Percentiles rank a stretch among this genome's conserved stretches.
Conservation (phyloP, 1,140 invertebrate species). For the Stratiolaelaps scimitus region DNA sequence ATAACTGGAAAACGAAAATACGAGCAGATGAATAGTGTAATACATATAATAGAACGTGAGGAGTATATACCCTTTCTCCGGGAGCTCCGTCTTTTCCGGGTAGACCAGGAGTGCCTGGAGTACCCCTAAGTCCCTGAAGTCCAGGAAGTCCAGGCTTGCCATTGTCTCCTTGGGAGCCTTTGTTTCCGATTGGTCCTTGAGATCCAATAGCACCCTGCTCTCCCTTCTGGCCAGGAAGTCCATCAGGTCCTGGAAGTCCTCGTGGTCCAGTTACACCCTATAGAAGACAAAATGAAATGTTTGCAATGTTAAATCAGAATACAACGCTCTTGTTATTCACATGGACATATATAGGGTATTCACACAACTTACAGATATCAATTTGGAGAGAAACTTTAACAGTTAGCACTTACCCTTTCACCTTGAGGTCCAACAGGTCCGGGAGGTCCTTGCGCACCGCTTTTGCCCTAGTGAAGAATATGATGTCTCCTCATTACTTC, state of each 20-base stretch:
- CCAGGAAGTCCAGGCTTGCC: slow-evolving; percentile 31
- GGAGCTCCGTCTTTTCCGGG: slow-evolving; percentile 61
- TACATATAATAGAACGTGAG: no score
- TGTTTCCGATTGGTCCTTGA: slow-evolving; percentile 29
- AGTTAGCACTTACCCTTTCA: background rate
- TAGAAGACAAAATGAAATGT: background rate
- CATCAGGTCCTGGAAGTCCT: slow-evolving; percentile 28
- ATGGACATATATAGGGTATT: no score
- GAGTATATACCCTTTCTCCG: slow-evolving; percentile 60
- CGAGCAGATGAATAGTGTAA: no score
- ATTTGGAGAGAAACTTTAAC: background rate
- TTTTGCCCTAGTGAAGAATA: background rate
- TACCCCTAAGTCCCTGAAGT: background rate
- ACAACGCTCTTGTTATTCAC: no score
- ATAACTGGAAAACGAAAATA: no score
- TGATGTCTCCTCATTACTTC: no score
- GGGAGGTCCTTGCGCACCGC: slow-evolving; percentile 18
- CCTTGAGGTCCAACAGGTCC: slow-evolving; percentile 23
- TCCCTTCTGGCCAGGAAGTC: slow-evolving; percentile 20
- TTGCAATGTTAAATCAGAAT: no score
- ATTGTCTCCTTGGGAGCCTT: slow-evolving; percentile 34
- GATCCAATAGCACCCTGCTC: slow-evolving; percentile 31
- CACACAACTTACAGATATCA: no score
- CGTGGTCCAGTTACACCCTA: slow-evolving; percentile 33
- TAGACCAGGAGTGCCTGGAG: slow-evolving; percentile 46